phyloP scores from a whole-genome alignment of 2,888 invertebrate genomes.

The Ashinkailepas kermadecensis region DNA sequence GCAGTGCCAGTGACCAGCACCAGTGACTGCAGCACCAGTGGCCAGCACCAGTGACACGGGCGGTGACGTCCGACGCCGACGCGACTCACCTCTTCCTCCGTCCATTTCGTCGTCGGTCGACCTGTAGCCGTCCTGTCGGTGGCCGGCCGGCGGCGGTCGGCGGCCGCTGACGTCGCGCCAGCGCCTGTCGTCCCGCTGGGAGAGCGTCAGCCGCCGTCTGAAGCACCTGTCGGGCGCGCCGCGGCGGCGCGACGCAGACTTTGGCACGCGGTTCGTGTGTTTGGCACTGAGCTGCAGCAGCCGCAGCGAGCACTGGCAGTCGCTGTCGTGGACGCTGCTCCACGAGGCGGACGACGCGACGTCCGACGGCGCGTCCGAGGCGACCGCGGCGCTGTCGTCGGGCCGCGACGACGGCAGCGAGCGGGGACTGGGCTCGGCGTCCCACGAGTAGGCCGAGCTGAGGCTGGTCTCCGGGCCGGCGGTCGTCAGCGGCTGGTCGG shows the following conservation, averaged over 20 bases:
- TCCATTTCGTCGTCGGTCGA: background rate
- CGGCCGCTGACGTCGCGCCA: background rate
- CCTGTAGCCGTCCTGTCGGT: background rate
- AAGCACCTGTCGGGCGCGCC: background rate
- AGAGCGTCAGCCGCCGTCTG: background rate
- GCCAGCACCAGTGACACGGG: background rate
- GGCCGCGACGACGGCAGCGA: background rate
- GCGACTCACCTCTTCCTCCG: background rate
- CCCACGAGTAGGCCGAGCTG: conserved; percentile 15
- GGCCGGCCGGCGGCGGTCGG: background rate
- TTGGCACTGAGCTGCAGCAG: background rate
- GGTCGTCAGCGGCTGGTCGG: background rate
- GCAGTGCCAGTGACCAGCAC: background rate
- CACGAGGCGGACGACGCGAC: background rate
- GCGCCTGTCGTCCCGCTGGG: background rate
- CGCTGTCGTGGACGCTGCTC: conserved; percentile 15
- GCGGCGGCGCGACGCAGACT: background rate
- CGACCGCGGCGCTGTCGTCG: background rate
- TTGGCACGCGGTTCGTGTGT: background rate
- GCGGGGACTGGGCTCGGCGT: conserved; percentile 1
- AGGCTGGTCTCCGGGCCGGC: background rate
- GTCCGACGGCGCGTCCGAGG: background rate
- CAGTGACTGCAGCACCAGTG: background rate
- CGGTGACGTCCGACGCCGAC: background rate
- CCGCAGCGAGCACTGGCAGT: conserved; percentile 1